Base-by-base conservation (phyloP, 2,113 vertebrate genomes). In the Brachyhypopomus occidentalis region DNA sequence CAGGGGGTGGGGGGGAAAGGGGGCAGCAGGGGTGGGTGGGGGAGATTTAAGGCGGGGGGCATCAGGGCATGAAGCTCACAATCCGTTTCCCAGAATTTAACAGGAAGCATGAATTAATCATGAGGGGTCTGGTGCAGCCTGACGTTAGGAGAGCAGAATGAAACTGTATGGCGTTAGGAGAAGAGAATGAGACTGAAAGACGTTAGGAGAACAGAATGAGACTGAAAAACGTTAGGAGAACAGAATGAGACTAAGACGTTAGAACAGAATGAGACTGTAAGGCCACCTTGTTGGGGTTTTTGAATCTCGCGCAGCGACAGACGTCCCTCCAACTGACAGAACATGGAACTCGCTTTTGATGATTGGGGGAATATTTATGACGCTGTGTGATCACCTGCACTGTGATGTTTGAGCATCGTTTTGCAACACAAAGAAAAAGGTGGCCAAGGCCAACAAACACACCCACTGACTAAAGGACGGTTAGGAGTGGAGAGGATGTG, bases 31-130 rank as follows among this genome's bases (percentile, higher is more conserved):
- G 30, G 30, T 30, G 30, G 30, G 30, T 30, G 30, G 30, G 30
- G 30, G 30, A 30, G 30, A 30, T 30, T 30, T 30, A 30, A 66
- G 72, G 76, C 70, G 77, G 45, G 71, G 73, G 36, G 69, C 72
- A 80, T 78, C 34, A 72, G 67, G 60, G 48, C 38, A 9, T 20
- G 55, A 22, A 27, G 70, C 63, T 55, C 70, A 71, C 82, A 72
- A 81, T 71, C 73, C 64, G 59, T 63, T 82, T 83, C 59, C 82
- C 70, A 77, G 69, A 83, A 78, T 79, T 71, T 81, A 75, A 38
- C 34, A 78, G 66, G 72, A 77, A 77, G 81, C 78, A 83, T 75
- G 79, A 80, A 85, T 81, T 78, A 63, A 75, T 71, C 78, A 81
- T 77, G 55, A 80, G 69, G 6, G 66, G 71, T 70, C 70, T 76